phyloP scores from a whole-genome alignment of 2,797 vertebrate species.

The Aselliscus stoliczkanus region DNA sequence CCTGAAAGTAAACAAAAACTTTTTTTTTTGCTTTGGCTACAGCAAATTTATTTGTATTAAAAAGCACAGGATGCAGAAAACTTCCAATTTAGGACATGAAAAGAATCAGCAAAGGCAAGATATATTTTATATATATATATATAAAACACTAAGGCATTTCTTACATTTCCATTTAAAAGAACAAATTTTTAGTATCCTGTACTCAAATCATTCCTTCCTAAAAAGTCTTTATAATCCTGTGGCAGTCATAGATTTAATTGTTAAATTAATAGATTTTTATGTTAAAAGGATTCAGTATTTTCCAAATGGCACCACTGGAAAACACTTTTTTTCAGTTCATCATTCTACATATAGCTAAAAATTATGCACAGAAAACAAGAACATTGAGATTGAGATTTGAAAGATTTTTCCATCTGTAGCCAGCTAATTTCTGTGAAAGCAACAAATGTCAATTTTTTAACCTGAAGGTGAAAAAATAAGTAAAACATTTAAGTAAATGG shows the following conservation, averaged over 20 bases:
- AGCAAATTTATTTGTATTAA: neutral
- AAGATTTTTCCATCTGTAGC: neutral
- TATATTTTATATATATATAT: no score
- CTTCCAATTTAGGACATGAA: neutral
- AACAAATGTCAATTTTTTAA: constrained; percentile 13
- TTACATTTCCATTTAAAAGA: neutral
- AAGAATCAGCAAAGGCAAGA: neutral
- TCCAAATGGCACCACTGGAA: neutral
- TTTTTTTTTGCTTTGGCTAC: neutral
- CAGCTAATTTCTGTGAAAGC: neutral
- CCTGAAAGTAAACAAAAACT: neutral
- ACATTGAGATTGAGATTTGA: neutral
- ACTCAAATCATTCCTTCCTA: neutral
- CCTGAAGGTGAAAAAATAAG: constrained; percentile 31
- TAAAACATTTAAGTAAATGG: constrained; percentile 29
- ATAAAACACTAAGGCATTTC: neutral
- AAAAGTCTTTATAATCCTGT: neutral
- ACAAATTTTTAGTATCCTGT: neutral
- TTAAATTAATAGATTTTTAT: no score
- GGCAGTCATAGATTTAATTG: neutral
- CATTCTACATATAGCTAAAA: constrained; percentile 3
- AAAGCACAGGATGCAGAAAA: neutral
- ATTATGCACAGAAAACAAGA: constrained; percentile 4
- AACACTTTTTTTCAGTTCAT: neutral
- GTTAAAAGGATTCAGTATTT: neutral